Conservation (phyloP, 1,140 invertebrate species). For the Danaus plexippus region DNA sequence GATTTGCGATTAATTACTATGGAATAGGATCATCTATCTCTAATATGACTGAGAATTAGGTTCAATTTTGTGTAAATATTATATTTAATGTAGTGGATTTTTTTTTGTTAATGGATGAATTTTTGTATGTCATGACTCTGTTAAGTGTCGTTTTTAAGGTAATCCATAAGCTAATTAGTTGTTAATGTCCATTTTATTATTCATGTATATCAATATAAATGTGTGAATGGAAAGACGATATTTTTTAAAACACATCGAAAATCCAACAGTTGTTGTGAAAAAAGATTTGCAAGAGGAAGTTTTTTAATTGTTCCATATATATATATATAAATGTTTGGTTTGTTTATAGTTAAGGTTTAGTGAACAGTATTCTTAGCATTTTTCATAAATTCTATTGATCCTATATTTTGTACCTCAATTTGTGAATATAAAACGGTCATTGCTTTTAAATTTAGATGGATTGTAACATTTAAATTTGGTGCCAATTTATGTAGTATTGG, state of each 20-base stretch:
- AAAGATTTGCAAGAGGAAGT: no score
- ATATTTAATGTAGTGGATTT: constrained; percentile 34
- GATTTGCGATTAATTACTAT: constrained; percentile 20
- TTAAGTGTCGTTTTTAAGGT: constrained; percentile 37
- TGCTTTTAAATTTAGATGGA: no score
- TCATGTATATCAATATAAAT: no score
- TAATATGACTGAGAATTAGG: constrained; percentile 67
- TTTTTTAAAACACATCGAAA: constrained; percentile 5
- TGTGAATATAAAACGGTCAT: no score
- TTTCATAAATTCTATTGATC: constrained; percentile 2
- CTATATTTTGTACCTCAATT: no score
- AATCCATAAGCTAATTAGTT: constrained; percentile 44
- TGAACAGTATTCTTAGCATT: constrained; percentile 22
- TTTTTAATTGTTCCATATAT: constrained; percentile 5
- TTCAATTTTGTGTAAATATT: constrained; percentile 66
- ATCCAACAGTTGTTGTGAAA: not conserved
- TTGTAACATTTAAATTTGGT: not conserved
- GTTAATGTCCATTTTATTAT: constrained; percentile 2
- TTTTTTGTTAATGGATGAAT: constrained; percentile 36
- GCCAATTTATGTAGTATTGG: constrained; percentile 14
- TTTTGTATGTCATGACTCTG: constrained; percentile 30
- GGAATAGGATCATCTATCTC: constrained; percentile 36
- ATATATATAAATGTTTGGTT: not conserved
- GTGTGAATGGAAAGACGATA: not conserved
- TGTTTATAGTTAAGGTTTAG: constrained; percentile 9